These are phyloP conservation scores for Thumatha senex DNA, from an alignment of 2,888 invertebrate species.

Conservation along the genomic window DNA sequence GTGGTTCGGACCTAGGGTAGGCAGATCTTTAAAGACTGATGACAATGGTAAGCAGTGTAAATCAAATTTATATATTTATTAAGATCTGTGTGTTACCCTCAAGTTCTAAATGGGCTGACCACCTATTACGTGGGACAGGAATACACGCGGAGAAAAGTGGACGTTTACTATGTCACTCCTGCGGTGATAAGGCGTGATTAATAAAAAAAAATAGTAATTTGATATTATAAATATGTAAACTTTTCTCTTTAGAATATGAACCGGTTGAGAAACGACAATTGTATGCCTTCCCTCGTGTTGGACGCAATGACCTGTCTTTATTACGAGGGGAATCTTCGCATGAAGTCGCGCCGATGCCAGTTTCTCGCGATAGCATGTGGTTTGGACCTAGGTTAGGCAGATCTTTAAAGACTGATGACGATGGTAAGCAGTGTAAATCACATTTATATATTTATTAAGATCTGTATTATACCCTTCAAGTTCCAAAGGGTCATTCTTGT, in stretches of 20 bases:
- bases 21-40: constrained; percentile 71
- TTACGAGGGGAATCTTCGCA: constrained; percentile 13
- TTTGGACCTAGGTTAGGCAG: constrained; percentile 87
- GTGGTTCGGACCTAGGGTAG: constrained; percentile 88
- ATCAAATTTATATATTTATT: too few species aligned
- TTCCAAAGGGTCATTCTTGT: too few species aligned
- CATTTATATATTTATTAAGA: neutral
- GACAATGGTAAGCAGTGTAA: constrained; percentile 66
- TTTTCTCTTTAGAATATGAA: constrained; percentile 49
- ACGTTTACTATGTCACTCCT: too few species aligned
- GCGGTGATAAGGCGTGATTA: too few species aligned
- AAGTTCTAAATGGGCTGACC: too few species aligned
- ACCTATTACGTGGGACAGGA: too few species aligned
- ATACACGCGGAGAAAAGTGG: too few species aligned
- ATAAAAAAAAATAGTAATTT: too few species aligned
- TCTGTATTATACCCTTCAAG: too few species aligned
- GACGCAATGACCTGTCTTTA: constrained; percentile 50
- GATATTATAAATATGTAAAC: too few species aligned
- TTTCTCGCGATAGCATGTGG: constrained; percentile 80
- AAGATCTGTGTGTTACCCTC: too few species aligned
- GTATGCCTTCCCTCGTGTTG: constrained; percentile 73
- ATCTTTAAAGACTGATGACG: constrained; percentile 62
- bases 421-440: constrained; percentile 43
- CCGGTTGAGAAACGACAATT: constrained; percentile 61
- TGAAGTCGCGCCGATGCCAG: constrained; percentile 31